A percentile compares a stretch with the other conserved stretches of the same genome.
Conservation (phyloP, 2,888 invertebrate genomes). For the Acleris sparsana region DNA sequence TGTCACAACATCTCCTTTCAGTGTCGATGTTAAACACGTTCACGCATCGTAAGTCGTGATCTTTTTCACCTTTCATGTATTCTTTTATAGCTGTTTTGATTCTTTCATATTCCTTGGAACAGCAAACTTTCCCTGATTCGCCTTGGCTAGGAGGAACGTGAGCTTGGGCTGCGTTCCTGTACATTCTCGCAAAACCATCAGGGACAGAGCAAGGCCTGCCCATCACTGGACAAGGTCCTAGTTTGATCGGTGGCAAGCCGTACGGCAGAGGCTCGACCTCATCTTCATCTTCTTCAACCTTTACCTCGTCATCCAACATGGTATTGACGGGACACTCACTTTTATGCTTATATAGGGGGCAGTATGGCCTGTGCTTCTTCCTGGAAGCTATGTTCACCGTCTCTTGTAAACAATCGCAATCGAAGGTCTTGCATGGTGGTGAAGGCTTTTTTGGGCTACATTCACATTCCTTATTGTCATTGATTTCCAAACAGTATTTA, state of each 20-base stretch:
- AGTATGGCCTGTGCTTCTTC: conserved; percentile 68
- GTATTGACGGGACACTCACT: conserved; percentile 64
- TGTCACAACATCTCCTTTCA: conserved; percentile 74
- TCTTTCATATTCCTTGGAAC: conserved; percentile 75
- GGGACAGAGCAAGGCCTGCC: conserved; percentile 75
- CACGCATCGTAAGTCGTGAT: conserved; percentile 67
- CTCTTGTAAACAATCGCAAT: conserved; percentile 69
- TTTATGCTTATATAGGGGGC: conserved; percentile 72
- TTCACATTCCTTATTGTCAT: too few species aligned
- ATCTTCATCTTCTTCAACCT: conserved; percentile 67
- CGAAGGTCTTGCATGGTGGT: too few species aligned
- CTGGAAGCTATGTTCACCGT: conserved; percentile 55
- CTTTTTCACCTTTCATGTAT: conserved; percentile 69
- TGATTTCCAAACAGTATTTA: conserved; percentile 42
- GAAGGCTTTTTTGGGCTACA: too few species aligned
- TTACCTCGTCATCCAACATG: conserved; percentile 62
- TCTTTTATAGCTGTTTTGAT: conserved; percentile 73
- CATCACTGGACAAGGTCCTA: conserved; percentile 76
- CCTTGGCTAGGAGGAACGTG: conserved; percentile 66
- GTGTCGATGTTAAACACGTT: conserved; percentile 72
- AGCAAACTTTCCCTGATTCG: conserved; percentile 75
- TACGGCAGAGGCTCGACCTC: conserved; percentile 70
- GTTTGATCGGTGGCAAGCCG: conserved; percentile 71
- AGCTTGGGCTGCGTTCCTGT: conserved; percentile 63
- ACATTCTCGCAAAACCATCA: conserved; percentile 77